Evolutionary conservation across 2,797 vertebrate species (phyloP).

Genomic region (Epinephelus malabaricus): DNA sequence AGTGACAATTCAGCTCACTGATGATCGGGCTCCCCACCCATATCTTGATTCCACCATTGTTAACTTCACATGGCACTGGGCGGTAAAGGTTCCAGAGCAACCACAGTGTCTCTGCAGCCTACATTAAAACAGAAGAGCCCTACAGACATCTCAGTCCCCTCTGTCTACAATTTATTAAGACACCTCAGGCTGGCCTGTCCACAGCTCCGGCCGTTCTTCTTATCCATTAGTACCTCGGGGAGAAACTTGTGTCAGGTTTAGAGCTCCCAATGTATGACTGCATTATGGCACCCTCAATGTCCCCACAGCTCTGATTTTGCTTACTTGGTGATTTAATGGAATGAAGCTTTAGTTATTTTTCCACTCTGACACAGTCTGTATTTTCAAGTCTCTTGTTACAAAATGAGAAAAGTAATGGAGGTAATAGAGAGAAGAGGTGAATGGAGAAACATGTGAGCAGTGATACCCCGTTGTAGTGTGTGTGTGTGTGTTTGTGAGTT

Average conservation of each 20-base stretch:
- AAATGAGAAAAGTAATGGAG: background rate
- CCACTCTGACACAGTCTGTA: background rate
- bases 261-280: slow-evolving; percentile 32
- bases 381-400: background rate
- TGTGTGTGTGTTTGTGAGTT: no score
- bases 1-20: slow-evolving; percentile 9
- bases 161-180: slow-evolving; percentile 53
- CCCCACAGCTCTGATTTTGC: slow-evolving; percentile 19
- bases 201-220: slow-evolving; percentile 27
- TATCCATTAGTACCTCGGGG: slow-evolving; percentile 36
- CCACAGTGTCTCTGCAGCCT: slow-evolving; percentile 18
- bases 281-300: slow-evolving; percentile 19
- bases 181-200: slow-evolving; percentile 39
- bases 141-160: slow-evolving; percentile 51
- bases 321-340: slow-evolving; percentile 25
- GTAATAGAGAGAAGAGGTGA: background rate
- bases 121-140: slow-evolving; percentile 39
- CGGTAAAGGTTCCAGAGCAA: slow-evolving; percentile 7
- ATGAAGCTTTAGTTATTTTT: slow-evolving; percentile 6
- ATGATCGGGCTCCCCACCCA: background rate
- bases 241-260: slow-evolving; percentile 35
- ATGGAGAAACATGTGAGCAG: no score
- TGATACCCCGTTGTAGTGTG: no score
- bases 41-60: slow-evolving; percentile 32
- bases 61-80: slow-evolving; percentile 35